phyloP scores from a whole-genome alignment of 2,797 vertebrate genomes.

The Melanotaenia boesemani region DNA sequence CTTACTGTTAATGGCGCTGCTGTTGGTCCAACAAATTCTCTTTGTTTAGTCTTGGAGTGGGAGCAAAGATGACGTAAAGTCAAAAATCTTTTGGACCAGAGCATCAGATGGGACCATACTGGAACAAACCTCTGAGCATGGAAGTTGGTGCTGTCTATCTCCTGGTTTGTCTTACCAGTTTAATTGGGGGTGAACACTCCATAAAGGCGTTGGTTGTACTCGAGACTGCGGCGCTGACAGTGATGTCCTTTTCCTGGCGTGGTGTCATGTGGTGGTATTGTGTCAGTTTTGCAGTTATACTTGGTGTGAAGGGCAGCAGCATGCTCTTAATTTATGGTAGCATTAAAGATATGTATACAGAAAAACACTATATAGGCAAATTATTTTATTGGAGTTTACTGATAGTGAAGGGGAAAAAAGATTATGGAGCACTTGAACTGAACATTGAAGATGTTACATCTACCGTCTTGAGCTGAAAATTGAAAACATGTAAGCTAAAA shows the following conservation, averaged over 20 bases:
- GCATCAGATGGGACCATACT: slow-evolving; percentile 36
- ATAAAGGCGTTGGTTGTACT: slow-evolving; percentile 30
- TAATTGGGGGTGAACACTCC: slow-evolving; percentile 26
- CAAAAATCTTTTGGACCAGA: slow-evolving; percentile 45
- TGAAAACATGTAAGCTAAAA: slow-evolving; percentile 36
- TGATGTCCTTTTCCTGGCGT: slow-evolving; percentile 66
- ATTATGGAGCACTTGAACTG: slow-evolving; percentile 43
- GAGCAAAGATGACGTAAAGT: slow-evolving; percentile 44
- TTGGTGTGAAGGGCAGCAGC: slow-evolving; percentile 77
- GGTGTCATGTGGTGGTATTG: slow-evolving; percentile 79
- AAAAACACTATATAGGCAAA: slow-evolving; percentile 50
- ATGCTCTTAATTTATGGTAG: slow-evolving; percentile 78
- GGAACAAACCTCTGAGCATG: slow-evolving; percentile 26
- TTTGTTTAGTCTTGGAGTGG: slow-evolving; percentile 41
- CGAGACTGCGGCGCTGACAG: slow-evolving; percentile 53
- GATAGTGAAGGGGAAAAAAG: slow-evolving; percentile 27
- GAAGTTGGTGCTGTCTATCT: slow-evolving; percentile 27
- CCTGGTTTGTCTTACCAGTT: slow-evolving; percentile 29
- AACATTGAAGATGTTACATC: slow-evolving; percentile 48
- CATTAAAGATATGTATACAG: slow-evolving; percentile 76
- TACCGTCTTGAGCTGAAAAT: slow-evolving; percentile 39
- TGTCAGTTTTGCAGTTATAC: slow-evolving; percentile 76
- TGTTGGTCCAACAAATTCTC: slow-evolving; percentile 37
- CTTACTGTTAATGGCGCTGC: slow-evolving; percentile 36
- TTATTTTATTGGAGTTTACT: slow-evolving; percentile 49